phyloP scores from a whole-genome alignment of 2,113 vertebrate genomes.

The Rana temporaria region DNA sequence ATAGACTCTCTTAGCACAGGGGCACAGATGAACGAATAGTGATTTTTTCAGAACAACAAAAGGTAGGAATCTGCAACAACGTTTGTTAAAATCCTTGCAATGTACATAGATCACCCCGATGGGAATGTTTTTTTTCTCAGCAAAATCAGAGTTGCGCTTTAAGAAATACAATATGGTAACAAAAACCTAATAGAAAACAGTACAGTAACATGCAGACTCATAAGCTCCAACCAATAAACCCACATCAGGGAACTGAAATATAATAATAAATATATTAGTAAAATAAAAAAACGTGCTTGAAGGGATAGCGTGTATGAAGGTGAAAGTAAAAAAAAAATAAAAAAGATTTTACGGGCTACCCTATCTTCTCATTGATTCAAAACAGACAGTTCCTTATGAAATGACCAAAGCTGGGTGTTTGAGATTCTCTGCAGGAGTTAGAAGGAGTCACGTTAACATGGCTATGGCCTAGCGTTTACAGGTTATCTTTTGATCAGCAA shows the following conservation, averaged over 20 bases:
- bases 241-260: background rate
- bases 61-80: too few species aligned
- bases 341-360: constrained; percentile 35
- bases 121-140: too few species aligned
- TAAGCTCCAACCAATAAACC: too few species aligned
- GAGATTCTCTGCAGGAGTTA: constrained; percentile 43
- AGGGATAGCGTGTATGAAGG: background rate
- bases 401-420: background rate
- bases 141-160: too few species aligned
- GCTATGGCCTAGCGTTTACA: constrained; percentile 6
- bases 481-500: constrained; percentile 57
- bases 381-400: constrained; percentile 25
- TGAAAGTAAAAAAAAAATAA: background rate
- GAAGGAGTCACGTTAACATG: constrained; percentile 14
- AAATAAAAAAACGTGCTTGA: background rate
- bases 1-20: too few species aligned
- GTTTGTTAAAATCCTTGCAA: too few species aligned
- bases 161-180: too few species aligned
- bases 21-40: too few species aligned
- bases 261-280: background rate
- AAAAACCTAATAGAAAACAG: too few species aligned
- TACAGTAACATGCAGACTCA: too few species aligned
- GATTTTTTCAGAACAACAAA: too few species aligned
- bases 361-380: constrained; percentile 22
- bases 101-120: too few species aligned